phyloP scores from a whole-genome alignment of 2,797 vertebrate genomes.

The Varecia variegata region DNA sequence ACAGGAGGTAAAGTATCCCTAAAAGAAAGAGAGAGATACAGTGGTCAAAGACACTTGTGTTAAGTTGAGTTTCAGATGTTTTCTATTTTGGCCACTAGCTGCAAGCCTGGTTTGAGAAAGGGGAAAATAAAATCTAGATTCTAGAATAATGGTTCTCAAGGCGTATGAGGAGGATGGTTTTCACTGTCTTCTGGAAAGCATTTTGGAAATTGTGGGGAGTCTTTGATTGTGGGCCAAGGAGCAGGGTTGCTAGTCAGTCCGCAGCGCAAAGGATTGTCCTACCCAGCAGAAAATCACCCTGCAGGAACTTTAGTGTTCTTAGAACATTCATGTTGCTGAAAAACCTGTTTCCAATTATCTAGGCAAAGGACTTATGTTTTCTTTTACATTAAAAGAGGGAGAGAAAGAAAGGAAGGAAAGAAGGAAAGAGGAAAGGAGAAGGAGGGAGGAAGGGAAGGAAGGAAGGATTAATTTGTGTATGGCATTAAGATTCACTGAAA shows the following conservation, averaged over 20 bases:
- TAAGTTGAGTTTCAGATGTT: constrained; percentile 36
- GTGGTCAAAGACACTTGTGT: constrained; percentile 14
- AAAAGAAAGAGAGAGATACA: constrained; percentile 24
- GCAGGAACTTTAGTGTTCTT: not conserved
- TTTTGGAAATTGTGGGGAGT: not conserved
- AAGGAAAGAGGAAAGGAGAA: not conserved
- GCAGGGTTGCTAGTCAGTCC: not conserved
- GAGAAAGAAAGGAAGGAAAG: not conserved
- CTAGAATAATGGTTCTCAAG: not conserved
- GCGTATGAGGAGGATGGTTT: not conserved
- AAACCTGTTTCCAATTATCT: not conserved
- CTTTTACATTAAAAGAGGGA: not conserved
- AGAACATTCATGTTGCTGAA: not conserved
- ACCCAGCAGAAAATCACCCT: not conserved
- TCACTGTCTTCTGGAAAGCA: not conserved
- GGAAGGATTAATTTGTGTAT: not conserved
- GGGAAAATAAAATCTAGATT: not conserved
- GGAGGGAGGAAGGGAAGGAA: not conserved
- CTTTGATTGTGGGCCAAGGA: not conserved
- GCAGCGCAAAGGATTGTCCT: not conserved
- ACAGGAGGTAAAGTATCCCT: not conserved
- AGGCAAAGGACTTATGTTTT: not conserved
- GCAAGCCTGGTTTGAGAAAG: constrained; percentile 23
- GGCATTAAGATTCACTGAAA: not conserved
- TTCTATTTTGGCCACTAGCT: not conserved